Evolutionary conservation across 2,888 invertebrate species (phyloP), one percentile per base, ranked within the genome.

Genomic region (Agrotis segetum): DNA sequence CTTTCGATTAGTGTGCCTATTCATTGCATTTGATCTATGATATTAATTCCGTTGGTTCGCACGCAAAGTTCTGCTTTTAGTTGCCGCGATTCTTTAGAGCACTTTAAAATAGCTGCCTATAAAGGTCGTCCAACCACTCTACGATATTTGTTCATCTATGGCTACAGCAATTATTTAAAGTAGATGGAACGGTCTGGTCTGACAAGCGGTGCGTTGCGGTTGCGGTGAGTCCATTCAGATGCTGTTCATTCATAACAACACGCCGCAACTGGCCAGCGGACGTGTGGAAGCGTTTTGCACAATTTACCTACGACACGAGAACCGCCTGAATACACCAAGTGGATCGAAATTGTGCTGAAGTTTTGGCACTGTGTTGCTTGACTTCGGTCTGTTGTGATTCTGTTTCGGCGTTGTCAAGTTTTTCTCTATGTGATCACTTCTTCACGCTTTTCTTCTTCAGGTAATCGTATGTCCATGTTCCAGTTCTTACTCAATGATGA

Each of bases 151-250:
- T 74, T 66, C 74, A 73, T 80, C 74, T 74, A 85, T 85, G 70
- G 72, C 71, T 59, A 60, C 59, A 79, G 75, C 79, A 81, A 84
- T 84, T 85, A 85, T 85, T 74, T 82, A 85, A 85, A 82, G 73
- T 86, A 80, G 80, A 74, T 64, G 62, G 74, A 70, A 75, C 74
- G 68, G 74, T 77, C 79, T 81, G 65, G 71, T 61, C 79, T 82
- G 77, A 75, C 79, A 82, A 79, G 74, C 84, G 83, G 73, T 77
- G 82, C 86, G 84, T 85, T 93, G 92, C 85, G 92, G 93, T 93
- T 93, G 93, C 88, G 92, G 93, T 92, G 85, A 84, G 81, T 83
- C 88, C 89, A 92, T 92, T 93, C 81, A 85, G 77, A 70, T 82
- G 83, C 74, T 84, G 77, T 83, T 88, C 90, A 92, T 92, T 93